phyloP scores from a whole-genome alignment of 2,113 vertebrate genomes.

The Rhinichthys klamathensis region DNA sequence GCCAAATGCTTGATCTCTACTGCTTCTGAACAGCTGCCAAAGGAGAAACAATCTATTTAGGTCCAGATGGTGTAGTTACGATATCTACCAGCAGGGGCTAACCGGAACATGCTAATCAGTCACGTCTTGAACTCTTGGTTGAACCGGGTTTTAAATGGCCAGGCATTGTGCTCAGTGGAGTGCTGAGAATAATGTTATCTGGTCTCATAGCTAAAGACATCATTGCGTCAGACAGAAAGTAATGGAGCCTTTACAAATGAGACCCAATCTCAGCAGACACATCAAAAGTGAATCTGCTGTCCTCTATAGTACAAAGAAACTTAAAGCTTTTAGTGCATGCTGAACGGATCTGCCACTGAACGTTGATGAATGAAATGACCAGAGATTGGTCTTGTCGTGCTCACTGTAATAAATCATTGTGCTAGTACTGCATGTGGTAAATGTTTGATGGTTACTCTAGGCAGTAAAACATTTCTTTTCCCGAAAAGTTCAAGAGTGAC shows the following conservation, averaged over 20 bases:
- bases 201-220: conserved; percentile 2
- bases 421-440: conserved; percentile 5
- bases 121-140: neutral
- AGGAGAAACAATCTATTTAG: neutral
- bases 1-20: too few species aligned
- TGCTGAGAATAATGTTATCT: neutral
- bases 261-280: neutral
- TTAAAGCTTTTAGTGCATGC: neutral
- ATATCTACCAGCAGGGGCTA: neutral
- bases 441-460: conserved; percentile 14
- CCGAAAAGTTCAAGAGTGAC: conserved; percentile 31
- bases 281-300: conserved; percentile 5
- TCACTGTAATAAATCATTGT: conserved; percentile 39
- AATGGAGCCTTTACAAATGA: conserved; percentile 23
- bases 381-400: conserved; percentile 22
- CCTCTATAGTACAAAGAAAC: conserved; percentile 6
- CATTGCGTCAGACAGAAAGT: conserved; percentile 12
- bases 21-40: neutral
- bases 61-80: neutral
- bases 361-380: conserved; percentile 16
- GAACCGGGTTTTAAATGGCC: neutral
- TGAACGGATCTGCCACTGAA: neutral
- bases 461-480: conserved; percentile 7
- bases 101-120: neutral
- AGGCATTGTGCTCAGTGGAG: neutral